These are phyloP conservation scores for Lindbergichthys nudifrons DNA, from an alignment of 2,797 vertebrate species.

Conservation along the genomic window DNA sequence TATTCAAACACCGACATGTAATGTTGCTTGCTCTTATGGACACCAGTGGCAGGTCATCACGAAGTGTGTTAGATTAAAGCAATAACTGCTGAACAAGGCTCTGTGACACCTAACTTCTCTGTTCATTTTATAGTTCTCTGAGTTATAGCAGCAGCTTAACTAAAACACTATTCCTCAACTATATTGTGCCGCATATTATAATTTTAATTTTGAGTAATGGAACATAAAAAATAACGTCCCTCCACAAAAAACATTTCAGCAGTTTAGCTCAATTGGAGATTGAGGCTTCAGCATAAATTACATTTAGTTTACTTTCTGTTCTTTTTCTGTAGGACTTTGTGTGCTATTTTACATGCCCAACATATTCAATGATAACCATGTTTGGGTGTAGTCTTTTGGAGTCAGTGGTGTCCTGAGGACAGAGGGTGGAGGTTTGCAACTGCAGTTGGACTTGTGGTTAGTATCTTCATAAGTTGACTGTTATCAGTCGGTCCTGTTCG, in stretches of 20 bases:
- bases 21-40: not conserved
- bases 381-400: slow-evolving; percentile 48
- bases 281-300: not conserved
- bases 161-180: not conserved
- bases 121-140: not conserved
- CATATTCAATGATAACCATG: not conserved
- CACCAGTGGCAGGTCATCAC: not conserved
- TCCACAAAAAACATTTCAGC: not conserved
- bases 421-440: slow-evolving; percentile 51
- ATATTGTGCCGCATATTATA: not conserved
- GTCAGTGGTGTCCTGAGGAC: not conserved
- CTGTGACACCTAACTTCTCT: not conserved
- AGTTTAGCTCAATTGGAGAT: not conserved
- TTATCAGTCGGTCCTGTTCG: slow-evolving; percentile 46
- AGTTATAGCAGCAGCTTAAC: not conserved
- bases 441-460: slow-evolving; percentile 57
- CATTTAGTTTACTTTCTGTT: not conserved
- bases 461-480: slow-evolving; percentile 45
- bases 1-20: not conserved
- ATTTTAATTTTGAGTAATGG: not conserved
- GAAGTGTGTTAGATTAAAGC: not conserved
- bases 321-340: not conserved
- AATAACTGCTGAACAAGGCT: not conserved
- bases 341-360: not conserved
- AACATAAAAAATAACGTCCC: not conserved